Conservation (phyloP, 2,888 invertebrate species). For the Phengaris alcon region DNA sequence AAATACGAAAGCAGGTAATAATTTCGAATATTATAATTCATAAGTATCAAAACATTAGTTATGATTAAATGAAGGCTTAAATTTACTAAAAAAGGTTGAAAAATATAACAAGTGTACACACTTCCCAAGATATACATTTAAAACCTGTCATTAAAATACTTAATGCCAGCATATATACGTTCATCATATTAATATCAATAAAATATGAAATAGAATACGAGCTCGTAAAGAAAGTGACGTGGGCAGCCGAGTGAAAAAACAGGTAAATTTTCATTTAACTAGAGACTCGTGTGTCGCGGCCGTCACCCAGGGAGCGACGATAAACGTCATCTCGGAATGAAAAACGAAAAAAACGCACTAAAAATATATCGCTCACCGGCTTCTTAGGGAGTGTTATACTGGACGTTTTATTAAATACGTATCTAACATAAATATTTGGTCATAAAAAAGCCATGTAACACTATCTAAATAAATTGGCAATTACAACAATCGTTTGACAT, state of each 20-base stretch:
- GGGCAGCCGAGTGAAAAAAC: slow-evolving; percentile 66
- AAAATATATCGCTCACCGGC: slow-evolving; percentile 46
- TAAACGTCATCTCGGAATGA: slow-evolving; percentile 76
- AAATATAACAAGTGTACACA: neutral
- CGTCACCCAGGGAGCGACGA: slow-evolving; percentile 71
- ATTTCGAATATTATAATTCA: neutral
- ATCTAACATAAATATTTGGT: slow-evolving; percentile 19
- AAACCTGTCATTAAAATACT: slow-evolving; percentile 31
- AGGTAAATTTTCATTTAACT: slow-evolving; percentile 72
- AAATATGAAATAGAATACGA: slow-evolving; percentile 73
- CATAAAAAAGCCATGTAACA: slow-evolving; percentile 15
- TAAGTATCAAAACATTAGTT: neutral
- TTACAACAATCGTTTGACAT: slow-evolving; percentile 5
- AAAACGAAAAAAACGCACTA: slow-evolving; percentile 63
- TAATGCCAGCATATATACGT: slow-evolving; percentile 65
- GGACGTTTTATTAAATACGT: slow-evolving; percentile 3
- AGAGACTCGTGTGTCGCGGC: slow-evolving; percentile 54
- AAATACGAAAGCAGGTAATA: neutral
- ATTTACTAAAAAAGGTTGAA: neutral
- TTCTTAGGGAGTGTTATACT: slow-evolving; percentile 29
- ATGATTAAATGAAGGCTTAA: too few relatives aligned
- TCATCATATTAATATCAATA: slow-evolving; percentile 67
- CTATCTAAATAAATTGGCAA: slow-evolving; percentile 17
- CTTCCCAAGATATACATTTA: slow-evolving; percentile 25
- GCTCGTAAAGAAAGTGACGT: slow-evolving; percentile 73